Evolutionary conservation across 64 coral and sea anemone genomes (phyloP).

Genomic region (Stichodactyla mertensii): DNA sequence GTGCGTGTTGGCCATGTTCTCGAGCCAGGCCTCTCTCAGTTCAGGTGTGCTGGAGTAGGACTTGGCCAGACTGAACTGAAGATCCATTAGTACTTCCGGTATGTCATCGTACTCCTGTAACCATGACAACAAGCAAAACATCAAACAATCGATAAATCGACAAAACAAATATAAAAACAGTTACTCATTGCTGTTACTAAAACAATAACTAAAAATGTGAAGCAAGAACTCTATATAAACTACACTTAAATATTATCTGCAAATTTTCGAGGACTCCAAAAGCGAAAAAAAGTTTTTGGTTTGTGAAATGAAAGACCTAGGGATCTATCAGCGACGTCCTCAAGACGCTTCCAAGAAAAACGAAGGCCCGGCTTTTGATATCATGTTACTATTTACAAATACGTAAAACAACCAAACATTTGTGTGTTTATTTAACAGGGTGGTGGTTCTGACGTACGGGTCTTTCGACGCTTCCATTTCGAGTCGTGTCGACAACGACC

Average conservation of each 20-base stretch:
- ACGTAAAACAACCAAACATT: too few relatives aligned
- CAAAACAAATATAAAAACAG: neutral
- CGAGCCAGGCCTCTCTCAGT: slow-evolving; percentile 84
- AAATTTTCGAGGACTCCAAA: too few relatives aligned
- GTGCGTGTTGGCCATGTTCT: slow-evolving; percentile 90
- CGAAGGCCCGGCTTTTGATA: too few relatives aligned
- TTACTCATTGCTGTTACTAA: neutral
- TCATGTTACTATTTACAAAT: too few relatives aligned
- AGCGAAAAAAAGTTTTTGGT: too few relatives aligned
- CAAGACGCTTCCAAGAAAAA: too few relatives aligned
- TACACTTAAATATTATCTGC: too few relatives aligned
- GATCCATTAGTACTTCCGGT: slow-evolving; percentile 84
- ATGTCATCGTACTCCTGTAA: slow-evolving; percentile 86
- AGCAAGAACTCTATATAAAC: too few relatives aligned
- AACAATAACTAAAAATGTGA: neutral
- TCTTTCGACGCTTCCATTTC: neutral
- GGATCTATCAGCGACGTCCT: too few relatives aligned
- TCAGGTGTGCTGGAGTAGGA: slow-evolving; percentile 97
- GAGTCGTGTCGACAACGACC: neutral
- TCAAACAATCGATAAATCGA: neutral
- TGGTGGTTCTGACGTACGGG: neutral
- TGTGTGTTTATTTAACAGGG: too few relatives aligned
- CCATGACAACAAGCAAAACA: neutral
- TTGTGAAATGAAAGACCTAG: too few relatives aligned
- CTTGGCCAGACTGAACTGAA: slow-evolving; percentile 97